Evolutionary conservation across 1,140 invertebrate genomes (phyloP), one percentile per base, ranked within the genome.

Genomic region (Drosophila pectinifera): DNA sequence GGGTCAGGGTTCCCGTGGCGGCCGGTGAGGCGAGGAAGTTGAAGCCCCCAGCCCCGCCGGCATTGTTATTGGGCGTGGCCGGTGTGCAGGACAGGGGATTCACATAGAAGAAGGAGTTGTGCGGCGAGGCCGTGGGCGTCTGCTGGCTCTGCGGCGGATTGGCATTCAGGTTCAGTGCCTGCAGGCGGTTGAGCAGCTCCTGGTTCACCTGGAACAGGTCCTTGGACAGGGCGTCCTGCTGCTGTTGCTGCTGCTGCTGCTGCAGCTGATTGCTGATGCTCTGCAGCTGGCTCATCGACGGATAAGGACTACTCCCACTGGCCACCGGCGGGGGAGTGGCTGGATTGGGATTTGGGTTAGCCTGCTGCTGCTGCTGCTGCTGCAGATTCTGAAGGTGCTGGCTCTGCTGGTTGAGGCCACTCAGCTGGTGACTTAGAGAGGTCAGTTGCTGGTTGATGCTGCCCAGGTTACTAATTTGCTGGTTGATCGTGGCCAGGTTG

Each of bases 151-250:
- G 84, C 8, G 75, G 36, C 8, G 75, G 62, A 56, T 70, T 90
- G 53, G 80, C 73, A 39, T 86, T 91, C 6, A 92, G 68, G 78
- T 93, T 94, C 34, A 94, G 90, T 14, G 93, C 93, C 79, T 94
- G 94, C 36, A 95, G 83, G 38, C 94, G 93, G 67, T 95, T 94
- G 16, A 95, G 70, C n/a, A 95, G 86, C 64, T 95, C 94, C 16
- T 93, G 92, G 64, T 93, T 92, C n/a, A 91, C 83, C 39, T 92
- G 92, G 38, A 90, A 90, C 55, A 91, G 76, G 68, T 93, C 88
- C 54, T 93, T 92, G 45, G 91, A 90, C 10, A 92, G 53, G 1
- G 85, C 75, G 53, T 92, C 91, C 49, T 92, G 88, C 14, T 88
- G 84, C 54, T 91, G 89, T 42, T 91, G 90, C 16, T 63, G 55